Percentiles rank a stretch among this genome's conserved stretches.
Conservation (phyloP, 2,888 invertebrate species). For the Leucoma salicis region DNA sequence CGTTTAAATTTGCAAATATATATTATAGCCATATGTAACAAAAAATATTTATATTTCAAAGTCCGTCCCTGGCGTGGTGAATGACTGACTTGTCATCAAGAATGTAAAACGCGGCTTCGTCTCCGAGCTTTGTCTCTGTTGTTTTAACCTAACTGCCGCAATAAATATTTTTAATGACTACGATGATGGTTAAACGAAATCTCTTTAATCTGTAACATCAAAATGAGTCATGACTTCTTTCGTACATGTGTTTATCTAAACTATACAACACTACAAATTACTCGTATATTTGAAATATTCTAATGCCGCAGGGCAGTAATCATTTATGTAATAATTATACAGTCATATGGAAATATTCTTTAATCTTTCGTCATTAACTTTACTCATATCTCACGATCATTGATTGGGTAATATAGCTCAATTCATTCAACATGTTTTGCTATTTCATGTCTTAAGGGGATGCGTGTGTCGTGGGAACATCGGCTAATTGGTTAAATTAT, state of each 20-base stretch:
- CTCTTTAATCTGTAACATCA: constrained; percentile 27
- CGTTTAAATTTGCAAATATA: too few relatives aligned
- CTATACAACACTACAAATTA: too few relatives aligned
- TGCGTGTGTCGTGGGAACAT: constrained; percentile 63
- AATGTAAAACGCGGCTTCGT: constrained; percentile 69
- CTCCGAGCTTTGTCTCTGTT: constrained; percentile 63
- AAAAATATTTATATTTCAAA: constrained; percentile 10
- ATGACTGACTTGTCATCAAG: constrained; percentile 77
- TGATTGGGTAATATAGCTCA: constrained; percentile 10
- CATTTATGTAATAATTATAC: background rate
- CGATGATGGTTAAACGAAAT: constrained; percentile 55
- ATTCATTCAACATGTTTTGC: constrained; percentile 38
- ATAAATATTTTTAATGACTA: constrained; percentile 72
- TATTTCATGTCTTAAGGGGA: constrained; percentile 57
- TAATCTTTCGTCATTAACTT: too few relatives aligned
- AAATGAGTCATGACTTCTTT: constrained; percentile 7
- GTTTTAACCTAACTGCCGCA: constrained; percentile 69
- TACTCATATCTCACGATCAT: background rate
- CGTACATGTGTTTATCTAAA: constrained; percentile 2
- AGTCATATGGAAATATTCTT: background rate
- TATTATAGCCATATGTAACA: too few relatives aligned
- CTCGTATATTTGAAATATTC: too few relatives aligned
- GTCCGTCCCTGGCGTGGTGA: constrained; percentile 56
- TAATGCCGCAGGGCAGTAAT: background rate
- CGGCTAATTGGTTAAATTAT: constrained; percentile 70